phyloP scores from a whole-genome alignment of 2,888 invertebrate species.

The Eupithecia tripunctaria region DNA sequence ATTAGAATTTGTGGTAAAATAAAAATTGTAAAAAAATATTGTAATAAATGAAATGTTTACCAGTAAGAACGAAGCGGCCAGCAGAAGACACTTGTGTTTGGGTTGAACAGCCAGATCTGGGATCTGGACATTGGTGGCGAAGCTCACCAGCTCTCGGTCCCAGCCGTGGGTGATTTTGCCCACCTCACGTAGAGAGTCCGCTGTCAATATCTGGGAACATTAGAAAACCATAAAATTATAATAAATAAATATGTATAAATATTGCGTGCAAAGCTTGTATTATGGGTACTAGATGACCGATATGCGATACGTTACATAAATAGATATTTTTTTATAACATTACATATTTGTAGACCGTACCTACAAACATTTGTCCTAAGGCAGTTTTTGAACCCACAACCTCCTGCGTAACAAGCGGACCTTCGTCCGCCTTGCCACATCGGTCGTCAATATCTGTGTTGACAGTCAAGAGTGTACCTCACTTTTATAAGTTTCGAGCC shows the following conservation, averaged over 20 bases:
- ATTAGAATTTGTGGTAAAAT: no score
- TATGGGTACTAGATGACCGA: no score
- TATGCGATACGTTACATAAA: no score
- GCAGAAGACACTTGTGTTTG: conserved; percentile 90
- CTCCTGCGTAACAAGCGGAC: no score
- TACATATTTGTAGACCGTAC: no score
- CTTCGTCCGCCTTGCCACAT: no score
- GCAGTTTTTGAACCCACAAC: no score
- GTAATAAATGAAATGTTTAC: conserved; percentile 70
- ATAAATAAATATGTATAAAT: no score
- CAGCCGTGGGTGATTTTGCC: conserved; percentile 89
- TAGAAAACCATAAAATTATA: no score
- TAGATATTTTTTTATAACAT: no score
- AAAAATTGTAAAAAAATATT: not conserved
- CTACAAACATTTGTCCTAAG: no score
- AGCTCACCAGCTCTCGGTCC: conserved; percentile 87
- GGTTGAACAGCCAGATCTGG: conserved; percentile 88
- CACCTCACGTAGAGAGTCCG: conserved; percentile 85
- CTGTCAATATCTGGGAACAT: conserved; percentile 78
- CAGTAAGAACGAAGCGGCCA: conserved; percentile 93
- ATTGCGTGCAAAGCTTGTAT: no score
- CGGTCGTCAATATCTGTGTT: not conserved
- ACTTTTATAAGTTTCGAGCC: not conserved
- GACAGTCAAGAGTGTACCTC: not conserved
- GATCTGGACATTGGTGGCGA: conserved; percentile 90